A percentile compares a stretch with the other conserved stretches of the same genome.
phyloP scores from a whole-genome alignment of 1,140 invertebrate species.

The Panagrolaimus sp. region DNA sequence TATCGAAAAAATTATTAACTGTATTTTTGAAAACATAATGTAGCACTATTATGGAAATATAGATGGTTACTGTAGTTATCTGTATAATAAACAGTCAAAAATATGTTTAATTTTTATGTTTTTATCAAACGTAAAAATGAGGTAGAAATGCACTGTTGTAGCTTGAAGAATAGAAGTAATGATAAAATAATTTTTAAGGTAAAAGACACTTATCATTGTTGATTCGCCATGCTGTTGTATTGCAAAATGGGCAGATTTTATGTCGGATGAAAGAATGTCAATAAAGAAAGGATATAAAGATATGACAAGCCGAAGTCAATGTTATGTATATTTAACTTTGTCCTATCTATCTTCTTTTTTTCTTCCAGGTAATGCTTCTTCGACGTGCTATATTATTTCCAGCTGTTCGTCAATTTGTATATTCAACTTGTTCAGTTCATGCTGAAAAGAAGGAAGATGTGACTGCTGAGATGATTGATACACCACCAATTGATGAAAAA shows the following conservation, averaged over 20 bases:
- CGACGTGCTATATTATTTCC: constrained; percentile 79
- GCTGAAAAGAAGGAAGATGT: constrained; percentile 87
- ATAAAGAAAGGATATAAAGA: constrained; percentile 64
- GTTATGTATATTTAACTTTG: too few species aligned
- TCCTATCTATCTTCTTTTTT: constrained; percentile 2
- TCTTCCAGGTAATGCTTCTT: constrained; percentile 70
- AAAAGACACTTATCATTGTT: constrained; percentile 80
- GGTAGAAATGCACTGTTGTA: too few species aligned
- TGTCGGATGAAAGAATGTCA: constrained; percentile 47
- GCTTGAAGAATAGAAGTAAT: too few species aligned
- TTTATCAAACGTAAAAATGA: too few species aligned
- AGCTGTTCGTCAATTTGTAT: constrained; percentile 75
- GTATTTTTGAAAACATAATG: too few species aligned
- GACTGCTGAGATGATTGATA: constrained; percentile 63
- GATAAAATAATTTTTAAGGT: constrained; percentile 67
- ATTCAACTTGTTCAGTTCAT: constrained; percentile 87
- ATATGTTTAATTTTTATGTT: too few species aligned
- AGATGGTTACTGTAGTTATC: too few species aligned
- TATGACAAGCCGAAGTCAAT: constrained; percentile 72
- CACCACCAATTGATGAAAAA: constrained; percentile 24
- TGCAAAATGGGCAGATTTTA: constrained; percentile 61
- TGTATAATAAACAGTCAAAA: too few species aligned
- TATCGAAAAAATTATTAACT: too few species aligned
- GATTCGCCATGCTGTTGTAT: constrained; percentile 90
- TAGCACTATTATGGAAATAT: too few species aligned